Base-by-base conservation (phyloP, 2,113 vertebrate genomes). In the Diphyllodes magnificus region DNA sequence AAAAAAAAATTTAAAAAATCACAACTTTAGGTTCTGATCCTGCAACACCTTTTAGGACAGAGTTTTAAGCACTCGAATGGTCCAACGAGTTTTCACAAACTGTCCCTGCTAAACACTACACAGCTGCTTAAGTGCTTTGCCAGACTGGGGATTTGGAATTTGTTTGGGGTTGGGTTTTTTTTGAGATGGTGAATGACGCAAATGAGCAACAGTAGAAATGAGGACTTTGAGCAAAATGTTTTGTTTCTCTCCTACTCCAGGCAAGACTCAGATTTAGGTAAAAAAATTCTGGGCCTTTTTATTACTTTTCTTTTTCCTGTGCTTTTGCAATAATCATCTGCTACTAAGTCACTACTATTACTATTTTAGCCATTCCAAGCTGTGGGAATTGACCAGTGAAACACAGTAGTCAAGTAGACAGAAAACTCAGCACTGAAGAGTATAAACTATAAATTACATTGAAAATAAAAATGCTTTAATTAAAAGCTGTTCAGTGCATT, bases 401-500 rank as follows among this genome's bases (percentile, higher is more conserved):
- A 90, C 72, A 94, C 72, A 94, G 79, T 86, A 97, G 91, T 96
- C 84, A 91, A 65, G n/a, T n/a, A n/a, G n/a, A 87, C 76, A 95
- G 92, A 96, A 96, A 86, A 95, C 44, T 82, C 79, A 90, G 87
- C 91, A 89, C 94, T 91, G 88, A 93, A 94, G 57, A 88, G 33
- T 75, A 59, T 47, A 78, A 96, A 82, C 59, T 89, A 92, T 72
- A 93, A 90, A 77, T 60, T 53, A 93, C 16, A 63, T 27, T 33
- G 79, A 97, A 95, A 95, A 94, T 77, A 89, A 95, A 82, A 94
- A 60, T 79, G 69, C 68, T 96, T 95, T 92, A 89, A 94, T 94
- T 92, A 91, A 88, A 97, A 82, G 68, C 69, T 88, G 92, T 90
- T 97, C 96, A 96, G 96, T 95, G 93, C 92, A 97, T 90, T 93